Evolutionary conservation across 2,113 vertebrate genomes (phyloP).

Genomic region (Pterocles burchelli): DNA sequence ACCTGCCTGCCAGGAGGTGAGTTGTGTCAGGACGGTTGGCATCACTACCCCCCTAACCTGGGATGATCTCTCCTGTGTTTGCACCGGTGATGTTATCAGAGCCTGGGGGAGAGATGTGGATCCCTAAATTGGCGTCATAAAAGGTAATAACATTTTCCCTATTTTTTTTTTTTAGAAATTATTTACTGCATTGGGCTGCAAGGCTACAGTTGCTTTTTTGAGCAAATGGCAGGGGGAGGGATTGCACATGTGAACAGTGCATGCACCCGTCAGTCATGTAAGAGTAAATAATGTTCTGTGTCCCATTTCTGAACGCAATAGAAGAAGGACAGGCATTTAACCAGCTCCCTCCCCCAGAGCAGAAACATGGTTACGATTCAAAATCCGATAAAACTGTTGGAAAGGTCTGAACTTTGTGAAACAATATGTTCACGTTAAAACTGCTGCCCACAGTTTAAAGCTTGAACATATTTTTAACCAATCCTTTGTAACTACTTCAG

Average conservation of each 20-base stretch:
- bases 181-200: not conserved
- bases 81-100: not conserved
- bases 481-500: not conserved
- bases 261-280: not conserved
- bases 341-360: not conserved
- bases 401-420: not conserved
- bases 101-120: not conserved
- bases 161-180: not conserved
- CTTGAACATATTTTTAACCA: not conserved
- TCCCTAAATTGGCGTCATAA: not conserved
- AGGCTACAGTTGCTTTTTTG: not conserved
- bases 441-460: not conserved
- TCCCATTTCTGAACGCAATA: not conserved
- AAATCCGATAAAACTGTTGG: not conserved
- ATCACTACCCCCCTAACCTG: not conserved
- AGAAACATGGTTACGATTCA: not conserved
- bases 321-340: not conserved
- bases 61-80: conserved; percentile 26
- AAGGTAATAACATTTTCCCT: not conserved
- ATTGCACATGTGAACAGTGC: not conserved
- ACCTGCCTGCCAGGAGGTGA: not conserved
- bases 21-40: not conserved
- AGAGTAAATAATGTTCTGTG: not conserved
- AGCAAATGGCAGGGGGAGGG: rapidly evolving
- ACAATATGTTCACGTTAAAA: not conserved